Conservation (phyloP, 2,797 vertebrate species). For the Dromococcyx pavoninus region DNA sequence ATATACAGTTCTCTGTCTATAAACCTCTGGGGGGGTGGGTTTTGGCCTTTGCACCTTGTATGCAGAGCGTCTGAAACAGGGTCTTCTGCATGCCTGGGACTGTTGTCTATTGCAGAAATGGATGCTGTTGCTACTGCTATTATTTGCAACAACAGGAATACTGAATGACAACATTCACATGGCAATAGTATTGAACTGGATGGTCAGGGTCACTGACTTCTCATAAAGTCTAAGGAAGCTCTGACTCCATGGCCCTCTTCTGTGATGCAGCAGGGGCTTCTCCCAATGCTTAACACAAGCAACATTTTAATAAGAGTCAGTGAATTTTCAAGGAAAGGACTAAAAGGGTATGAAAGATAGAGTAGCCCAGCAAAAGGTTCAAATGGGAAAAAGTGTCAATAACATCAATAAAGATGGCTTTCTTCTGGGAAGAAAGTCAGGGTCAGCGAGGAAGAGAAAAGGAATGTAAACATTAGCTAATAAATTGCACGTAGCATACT, state of each 20-base stretch:
- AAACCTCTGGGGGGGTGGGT: not conserved
- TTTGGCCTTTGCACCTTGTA: not conserved
- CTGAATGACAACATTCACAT: not conserved
- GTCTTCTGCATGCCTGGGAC: not conserved
- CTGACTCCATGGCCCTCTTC: not conserved
- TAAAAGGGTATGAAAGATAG: not conserved
- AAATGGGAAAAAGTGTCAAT: not conserved
- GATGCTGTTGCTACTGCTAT: not conserved
- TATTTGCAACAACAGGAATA: not conserved
- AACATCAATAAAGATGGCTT: not conserved
- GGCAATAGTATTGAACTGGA: not conserved
- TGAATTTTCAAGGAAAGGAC: not conserved
- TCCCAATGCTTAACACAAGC: not conserved
- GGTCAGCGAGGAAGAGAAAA: not conserved
- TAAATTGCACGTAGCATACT: not conserved
- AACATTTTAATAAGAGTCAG: not conserved
- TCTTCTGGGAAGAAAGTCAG: not conserved
- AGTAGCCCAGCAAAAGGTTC: not conserved
- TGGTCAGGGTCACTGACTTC: not conserved
- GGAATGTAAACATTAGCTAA: constrained; percentile 8
- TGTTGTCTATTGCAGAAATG: not conserved
- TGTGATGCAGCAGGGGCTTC: not conserved
- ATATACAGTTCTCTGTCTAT: not conserved
- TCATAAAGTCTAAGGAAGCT: constrained; percentile 12
- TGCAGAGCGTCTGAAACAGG: not conserved